These are phyloP conservation scores for Drosophila parvula DNA, from an alignment of 1,140 invertebrate genomes.

Conservation along the genomic window DNA sequence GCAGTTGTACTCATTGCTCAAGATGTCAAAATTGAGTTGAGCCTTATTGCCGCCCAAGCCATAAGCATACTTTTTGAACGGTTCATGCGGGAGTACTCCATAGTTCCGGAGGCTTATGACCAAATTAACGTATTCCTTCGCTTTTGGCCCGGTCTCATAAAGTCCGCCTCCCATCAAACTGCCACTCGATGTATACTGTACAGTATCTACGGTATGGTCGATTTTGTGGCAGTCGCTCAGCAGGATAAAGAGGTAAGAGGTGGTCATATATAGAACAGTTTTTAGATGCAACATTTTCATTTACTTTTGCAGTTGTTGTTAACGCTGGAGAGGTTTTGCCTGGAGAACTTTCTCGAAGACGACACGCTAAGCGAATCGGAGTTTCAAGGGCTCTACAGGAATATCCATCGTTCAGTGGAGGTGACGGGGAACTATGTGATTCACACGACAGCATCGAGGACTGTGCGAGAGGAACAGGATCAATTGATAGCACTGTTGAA, in stretches of 20 bases:
- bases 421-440: slow-evolving; percentile 41
- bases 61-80: slow-evolving; percentile 42
- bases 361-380: slow-evolving; percentile 37
- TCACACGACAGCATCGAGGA: slow-evolving; percentile 10
- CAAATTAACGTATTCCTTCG: slow-evolving; percentile 41
- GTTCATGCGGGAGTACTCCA: slow-evolving; percentile 26
- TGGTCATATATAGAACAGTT: background rate
- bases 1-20: slow-evolving; percentile 4
- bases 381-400: slow-evolving; percentile 27
- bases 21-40: slow-evolving; percentile 37
- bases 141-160: slow-evolving; percentile 35
- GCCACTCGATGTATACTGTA: slow-evolving; percentile 37
- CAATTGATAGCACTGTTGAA: slow-evolving; percentile 14
- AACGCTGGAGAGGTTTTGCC: slow-evolving; percentile 26
- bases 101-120: background rate
- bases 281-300: background rate
- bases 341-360: slow-evolving; percentile 43
- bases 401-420: slow-evolving; percentile 34
- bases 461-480: slow-evolving; percentile 21
- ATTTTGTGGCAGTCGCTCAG: slow-evolving; percentile 29
- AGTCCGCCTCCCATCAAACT: background rate
- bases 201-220: slow-evolving; percentile 41
- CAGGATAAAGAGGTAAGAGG: slow-evolving; percentile 21
- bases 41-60: slow-evolving; percentile 46
- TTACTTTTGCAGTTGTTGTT: slow-evolving; percentile 30